Evolutionary conservation across 1,140 invertebrate genomes (phyloP).

Genomic region (Venturia canescens): DNA sequence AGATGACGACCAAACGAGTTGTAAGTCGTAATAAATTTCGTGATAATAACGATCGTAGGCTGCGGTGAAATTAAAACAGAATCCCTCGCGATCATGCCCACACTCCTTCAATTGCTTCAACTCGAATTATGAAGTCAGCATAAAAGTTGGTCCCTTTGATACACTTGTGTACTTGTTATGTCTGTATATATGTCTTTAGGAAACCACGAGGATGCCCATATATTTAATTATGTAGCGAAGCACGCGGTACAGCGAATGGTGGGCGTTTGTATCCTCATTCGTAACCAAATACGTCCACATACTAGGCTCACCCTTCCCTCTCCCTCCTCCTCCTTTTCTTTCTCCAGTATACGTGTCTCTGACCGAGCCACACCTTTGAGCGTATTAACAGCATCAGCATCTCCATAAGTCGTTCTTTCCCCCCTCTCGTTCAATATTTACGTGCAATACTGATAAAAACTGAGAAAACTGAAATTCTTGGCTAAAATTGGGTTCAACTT

Average conservation of each 20-base stretch:
- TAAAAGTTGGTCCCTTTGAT: not conserved
- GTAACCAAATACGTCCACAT: conserved; percentile 71
- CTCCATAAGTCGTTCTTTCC: conserved; percentile 6
- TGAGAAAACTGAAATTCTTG: conserved; percentile 19
- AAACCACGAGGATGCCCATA: conserved; percentile 27
- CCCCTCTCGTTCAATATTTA: not conserved
- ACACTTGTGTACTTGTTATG: not conserved
- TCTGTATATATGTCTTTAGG: not conserved
- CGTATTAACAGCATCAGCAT: not conserved
- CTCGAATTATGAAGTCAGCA: not conserved
- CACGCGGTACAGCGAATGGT: conserved; percentile 39
- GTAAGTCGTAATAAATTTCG: conserved; percentile 5
- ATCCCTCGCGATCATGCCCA: conserved; percentile 3
- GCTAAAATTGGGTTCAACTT: too few relatives aligned
- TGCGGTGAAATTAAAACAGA: not conserved
- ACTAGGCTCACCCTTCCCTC: conserved; percentile 21
- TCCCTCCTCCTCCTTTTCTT: conserved; percentile 1
- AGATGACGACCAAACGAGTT: not conserved
- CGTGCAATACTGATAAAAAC: not conserved
- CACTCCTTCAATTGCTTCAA: too few relatives aligned
- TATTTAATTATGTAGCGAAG: conserved; percentile 41
- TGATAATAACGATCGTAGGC: conserved; percentile 16
- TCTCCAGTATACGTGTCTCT: conserved; percentile 43
- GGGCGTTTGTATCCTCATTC: conserved; percentile 60
- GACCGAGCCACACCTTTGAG: conserved; percentile 67